Evolutionary conservation across 53 echinoderm and acorn worm genomes (phyloP).

Genomic region (Zoroaster sp.): DNA sequence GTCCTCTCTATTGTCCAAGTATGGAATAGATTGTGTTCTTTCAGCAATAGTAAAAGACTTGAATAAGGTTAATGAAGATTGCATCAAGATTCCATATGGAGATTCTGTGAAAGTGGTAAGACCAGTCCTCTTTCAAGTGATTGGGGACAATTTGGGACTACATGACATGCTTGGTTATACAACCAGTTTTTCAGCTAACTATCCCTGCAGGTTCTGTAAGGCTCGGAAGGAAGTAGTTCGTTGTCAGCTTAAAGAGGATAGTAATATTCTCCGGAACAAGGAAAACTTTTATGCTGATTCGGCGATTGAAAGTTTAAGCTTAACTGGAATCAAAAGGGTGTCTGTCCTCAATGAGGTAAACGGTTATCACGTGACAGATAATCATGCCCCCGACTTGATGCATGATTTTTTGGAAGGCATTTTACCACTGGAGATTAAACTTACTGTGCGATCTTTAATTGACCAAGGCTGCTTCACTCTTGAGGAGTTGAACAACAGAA

Average conservation of each 20-base stretch:
- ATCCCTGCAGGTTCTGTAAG: too few species aligned
- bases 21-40: conserved; percentile 62
- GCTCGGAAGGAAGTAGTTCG: too few species aligned
- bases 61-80: background rate
- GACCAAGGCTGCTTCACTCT: background rate
- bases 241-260: conserved; percentile 27
- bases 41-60: conserved; percentile 6
- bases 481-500: background rate
- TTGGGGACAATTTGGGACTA: too few species aligned
- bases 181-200: too few species aligned
- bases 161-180: too few species aligned
- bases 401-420: conserved; percentile 57
- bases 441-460: background rate
- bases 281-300: background rate
- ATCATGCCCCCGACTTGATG: conserved; percentile 37
- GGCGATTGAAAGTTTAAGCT: background rate
- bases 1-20: conserved; percentile 32
- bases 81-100: background rate
- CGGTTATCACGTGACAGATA: conserved; percentile 41
- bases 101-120: background rate
- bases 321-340: conserved; percentile 33
- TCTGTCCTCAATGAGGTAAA: conserved; percentile 30
- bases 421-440: conserved; percentile 31
- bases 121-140: too few species aligned
- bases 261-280: background rate